Percentiles rank a stretch among this genome's conserved stretches.
phyloP scores from a whole-genome alignment of 2,888 invertebrate species.

The Dicycla oo region DNA sequence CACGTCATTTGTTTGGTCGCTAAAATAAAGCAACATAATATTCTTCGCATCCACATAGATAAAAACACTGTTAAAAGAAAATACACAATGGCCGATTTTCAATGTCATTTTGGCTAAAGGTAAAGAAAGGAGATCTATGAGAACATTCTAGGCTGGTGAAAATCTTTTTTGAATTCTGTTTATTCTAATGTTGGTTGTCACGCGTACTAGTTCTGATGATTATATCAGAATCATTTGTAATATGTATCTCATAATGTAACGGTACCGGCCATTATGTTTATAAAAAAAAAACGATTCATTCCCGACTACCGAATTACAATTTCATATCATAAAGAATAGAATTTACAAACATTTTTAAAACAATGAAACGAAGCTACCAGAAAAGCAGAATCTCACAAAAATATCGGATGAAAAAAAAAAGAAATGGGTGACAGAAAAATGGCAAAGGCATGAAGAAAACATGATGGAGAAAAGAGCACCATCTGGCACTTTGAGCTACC shows the following conservation, averaged over 20 bases:
- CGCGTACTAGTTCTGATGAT: neutral
- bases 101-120: neutral
- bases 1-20: neutral
- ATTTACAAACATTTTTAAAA: slow-evolving; percentile 22
- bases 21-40: slow-evolving; percentile 37
- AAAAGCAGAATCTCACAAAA: slow-evolving; percentile 17
- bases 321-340: slow-evolving; percentile 10
- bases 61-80: slow-evolving; percentile 33
- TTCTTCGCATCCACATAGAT: slow-evolving; percentile 15
- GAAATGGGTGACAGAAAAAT: slow-evolving; percentile 38
- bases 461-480: slow-evolving; percentile 54
- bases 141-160: neutral
- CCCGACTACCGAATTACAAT: slow-evolving; percentile 29
- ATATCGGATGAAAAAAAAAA: slow-evolving; percentile 18
- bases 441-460: slow-evolving; percentile 33
- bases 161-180: neutral
- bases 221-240: neutral
- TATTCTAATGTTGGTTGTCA: neutral
- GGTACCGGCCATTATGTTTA: slow-evolving; percentile 38
- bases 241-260: neutral
- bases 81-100: slow-evolving; percentile 44
- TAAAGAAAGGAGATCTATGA: neutral
- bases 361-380: slow-evolving; percentile 32
- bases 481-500: slow-evolving; percentile 55
- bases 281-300: slow-evolving; percentile 30